Evolutionary conservation across 2,888 invertebrate genomes (phyloP).

Genomic region (Scaeva pyrastri): DNA sequence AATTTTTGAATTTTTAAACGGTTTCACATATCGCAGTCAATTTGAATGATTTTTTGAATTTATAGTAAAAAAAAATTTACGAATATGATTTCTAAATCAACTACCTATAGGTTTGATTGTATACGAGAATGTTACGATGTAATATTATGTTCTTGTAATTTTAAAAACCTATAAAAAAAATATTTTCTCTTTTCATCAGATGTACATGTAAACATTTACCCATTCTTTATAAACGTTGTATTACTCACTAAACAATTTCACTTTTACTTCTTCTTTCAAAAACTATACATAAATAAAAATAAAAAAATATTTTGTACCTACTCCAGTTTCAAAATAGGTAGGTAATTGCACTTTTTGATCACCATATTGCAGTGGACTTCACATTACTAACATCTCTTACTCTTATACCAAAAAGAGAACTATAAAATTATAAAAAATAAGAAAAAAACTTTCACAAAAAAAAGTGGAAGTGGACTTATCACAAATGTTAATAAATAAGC

Average conservation of each 20-base stretch:
- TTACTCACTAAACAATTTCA: slow-evolving; percentile 34
- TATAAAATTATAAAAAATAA: slow-evolving; percentile 22
- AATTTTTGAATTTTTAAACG: no score
- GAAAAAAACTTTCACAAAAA: slow-evolving; percentile 67
- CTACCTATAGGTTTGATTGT: no score
- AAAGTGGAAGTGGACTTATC: slow-evolving; percentile 32
- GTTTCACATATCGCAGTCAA: no score
- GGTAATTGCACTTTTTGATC: slow-evolving; percentile 43
- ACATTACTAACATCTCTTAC: slow-evolving; percentile 13
- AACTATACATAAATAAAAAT: slow-evolving; percentile 28
- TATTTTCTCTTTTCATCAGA: slow-evolving; percentile 11
- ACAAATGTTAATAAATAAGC: not conserved
- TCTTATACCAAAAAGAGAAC: slow-evolving; percentile 32
- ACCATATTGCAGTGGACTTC: slow-evolving; percentile 26
- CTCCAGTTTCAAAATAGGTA: slow-evolving; percentile 39
- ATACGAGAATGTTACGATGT: not conserved
- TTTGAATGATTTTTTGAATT: no score
- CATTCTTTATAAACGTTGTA: not conserved
- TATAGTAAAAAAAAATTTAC: no score
- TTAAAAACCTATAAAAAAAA: no score
- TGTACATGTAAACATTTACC: slow-evolving; percentile 13
- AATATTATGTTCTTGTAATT: no score
- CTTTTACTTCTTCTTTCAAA: slow-evolving; percentile 22
- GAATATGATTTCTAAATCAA: no score
- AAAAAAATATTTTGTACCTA: slow-evolving; percentile 19